Evolutionary conservation across 2,797 vertebrate species (phyloP).

Genomic region (Sebastes minor): DNA sequence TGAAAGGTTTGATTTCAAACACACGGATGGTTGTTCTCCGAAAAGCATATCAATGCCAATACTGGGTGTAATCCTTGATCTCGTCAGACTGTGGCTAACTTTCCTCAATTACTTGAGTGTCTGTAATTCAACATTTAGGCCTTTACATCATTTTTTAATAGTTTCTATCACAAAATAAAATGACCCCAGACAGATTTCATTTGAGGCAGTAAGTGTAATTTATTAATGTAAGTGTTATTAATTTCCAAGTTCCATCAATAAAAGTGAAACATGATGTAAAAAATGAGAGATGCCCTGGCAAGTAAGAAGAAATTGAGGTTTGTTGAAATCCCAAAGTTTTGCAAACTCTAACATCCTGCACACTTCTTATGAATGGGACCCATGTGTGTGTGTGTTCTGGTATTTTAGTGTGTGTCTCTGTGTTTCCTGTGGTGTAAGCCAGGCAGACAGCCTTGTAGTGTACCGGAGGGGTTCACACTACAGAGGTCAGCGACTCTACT

Average conservation of each 20-base stretch:
- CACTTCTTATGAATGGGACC: conserved; percentile 3
- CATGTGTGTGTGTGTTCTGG: background rate
- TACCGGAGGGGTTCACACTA: conserved; percentile 42
- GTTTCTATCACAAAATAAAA: background rate
- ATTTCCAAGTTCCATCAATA: background rate
- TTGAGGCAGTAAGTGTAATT: background rate
- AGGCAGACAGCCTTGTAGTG: conserved; percentile 38
- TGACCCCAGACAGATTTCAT: background rate
- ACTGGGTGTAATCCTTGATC: background rate
- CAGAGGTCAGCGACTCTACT: conserved; percentile 47
- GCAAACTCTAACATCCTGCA: background rate
- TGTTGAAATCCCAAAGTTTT: background rate
- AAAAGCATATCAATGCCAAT: background rate
- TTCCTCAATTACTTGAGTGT: background rate
- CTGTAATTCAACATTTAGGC: background rate
- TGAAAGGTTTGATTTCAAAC: background rate
- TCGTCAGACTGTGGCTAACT: background rate
- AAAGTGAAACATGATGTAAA: background rate
- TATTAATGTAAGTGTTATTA: background rate
- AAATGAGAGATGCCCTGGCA: background rate
- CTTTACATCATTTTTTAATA: background rate
- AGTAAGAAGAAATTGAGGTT: background rate
- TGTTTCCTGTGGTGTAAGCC: conserved; percentile 35
- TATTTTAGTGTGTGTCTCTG: conserved; percentile 1
- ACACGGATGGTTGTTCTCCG: background rate